A percentile compares a stretch with the other conserved stretches of the same genome.
phyloP scores from a whole-genome alignment of 2,797 vertebrate genomes.

The Yasuhikotakia modesta region DNA sequence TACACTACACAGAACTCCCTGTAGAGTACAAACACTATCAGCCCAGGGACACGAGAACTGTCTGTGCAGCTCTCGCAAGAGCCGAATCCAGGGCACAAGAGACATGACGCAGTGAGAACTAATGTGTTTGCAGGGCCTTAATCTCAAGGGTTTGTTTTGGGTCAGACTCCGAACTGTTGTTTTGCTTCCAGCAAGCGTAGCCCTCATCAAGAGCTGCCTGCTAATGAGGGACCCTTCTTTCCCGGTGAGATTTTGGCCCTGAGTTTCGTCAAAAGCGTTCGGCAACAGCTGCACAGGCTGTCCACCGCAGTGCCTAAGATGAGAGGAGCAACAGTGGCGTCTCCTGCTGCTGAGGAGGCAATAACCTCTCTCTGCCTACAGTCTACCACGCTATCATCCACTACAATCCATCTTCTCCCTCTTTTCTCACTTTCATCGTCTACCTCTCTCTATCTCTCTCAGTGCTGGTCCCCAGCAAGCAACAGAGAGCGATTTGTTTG shows the following conservation, averaged over 20 bases:
- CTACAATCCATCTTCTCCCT: conserved; percentile 44
- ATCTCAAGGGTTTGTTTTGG: conserved; percentile 12
- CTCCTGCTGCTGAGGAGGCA: conserved; percentile 67
- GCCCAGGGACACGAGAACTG: conserved; percentile 30
- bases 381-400: conserved; percentile 1
- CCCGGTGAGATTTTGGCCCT: not conserved
- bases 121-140: not conserved
- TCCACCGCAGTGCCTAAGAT: conserved; percentile 95
- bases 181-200: not conserved
- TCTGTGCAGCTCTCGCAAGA: conserved; percentile 13
- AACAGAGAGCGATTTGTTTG: conserved; percentile 32
- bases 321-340: conserved; percentile 69
- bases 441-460: conserved; percentile 65
- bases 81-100: not conserved
- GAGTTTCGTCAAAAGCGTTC: conserved; percentile 26
- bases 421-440: conserved; percentile 50
- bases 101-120: not conserved
- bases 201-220: not conserved
- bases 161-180: not conserved
- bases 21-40: conserved; percentile 33
- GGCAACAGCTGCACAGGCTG: conserved; percentile 80
- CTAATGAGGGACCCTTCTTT: not conserved
- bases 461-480: conserved; percentile 37
- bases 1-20: conserved; percentile 38
- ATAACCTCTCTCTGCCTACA: conserved; percentile 60